Base-by-base conservation (phyloP, 2,888 invertebrate genomes). In the Melitaea athalia region DNA sequence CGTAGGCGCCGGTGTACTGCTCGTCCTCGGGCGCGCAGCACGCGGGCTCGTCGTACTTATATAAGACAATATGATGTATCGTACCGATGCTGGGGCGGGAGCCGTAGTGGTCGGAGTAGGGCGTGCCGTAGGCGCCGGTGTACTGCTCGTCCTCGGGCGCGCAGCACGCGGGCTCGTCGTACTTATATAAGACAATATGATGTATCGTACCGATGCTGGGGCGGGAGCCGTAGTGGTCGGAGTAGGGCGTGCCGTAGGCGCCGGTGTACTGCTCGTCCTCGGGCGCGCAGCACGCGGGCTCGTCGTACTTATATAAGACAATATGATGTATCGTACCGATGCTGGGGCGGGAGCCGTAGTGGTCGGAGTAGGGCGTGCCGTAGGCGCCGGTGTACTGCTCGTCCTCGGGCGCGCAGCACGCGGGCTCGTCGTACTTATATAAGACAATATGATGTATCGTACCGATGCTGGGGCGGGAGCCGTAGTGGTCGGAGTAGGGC, bases 391-490 rank as follows among this genome's bases (percentile, higher is more conserved):
- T 96, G 88, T 98, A 98, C 79, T 97, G 97, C 85, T 98, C 97
- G 87, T 97, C 97, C 85, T 98, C 98, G 61, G 97, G 97, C 17
- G 96, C 97, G 88, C 97, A 97, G 87, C 98, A 97, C 8, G 98
- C 98, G 49, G 98, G 98, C 87, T 98, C 98, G 85, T 98, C 98
- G 87, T 98, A 98, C 93, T 98, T n/a, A n/a, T n/a, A n/a, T n/a
- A n/a, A n/a, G n/a, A n/a, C n/a, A n/a, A n/a, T n/a, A n/a, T n/a
- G n/a, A n/a, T n/a, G n/a, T n/a, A n/a, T n/a, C n/a, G 52, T 75
- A 88, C 95, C 95, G 81, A 97, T 96, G 76, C 97, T 97, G 74
- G 96, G 96, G 60, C 97, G 95, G 71, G 97, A 97, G 76, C 97
- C 97, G 80, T 97, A 97, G 86, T 97, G 97, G 89, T 97, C 97